phyloP scores from a whole-genome alignment of 1,140 invertebrate species.

The Pantala flavescens region DNA sequence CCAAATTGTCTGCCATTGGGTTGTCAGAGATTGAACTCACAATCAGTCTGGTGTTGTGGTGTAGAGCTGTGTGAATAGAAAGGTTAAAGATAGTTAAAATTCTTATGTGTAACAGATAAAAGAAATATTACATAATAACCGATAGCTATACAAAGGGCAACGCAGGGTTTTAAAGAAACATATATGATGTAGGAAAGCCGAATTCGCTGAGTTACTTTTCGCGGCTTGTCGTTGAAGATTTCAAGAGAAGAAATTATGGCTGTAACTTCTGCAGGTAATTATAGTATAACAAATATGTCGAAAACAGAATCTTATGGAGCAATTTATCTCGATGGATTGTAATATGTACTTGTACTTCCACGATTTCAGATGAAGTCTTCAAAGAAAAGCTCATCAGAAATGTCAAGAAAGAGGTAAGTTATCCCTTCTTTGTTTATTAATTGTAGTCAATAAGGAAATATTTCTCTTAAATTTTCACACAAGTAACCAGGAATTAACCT shows the following conservation, averaged over 20 bases:
- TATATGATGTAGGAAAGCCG: background rate
- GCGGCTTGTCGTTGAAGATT: background rate
- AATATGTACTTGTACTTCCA: constrained; percentile 17
- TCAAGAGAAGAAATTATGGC: background rate
- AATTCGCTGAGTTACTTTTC: background rate
- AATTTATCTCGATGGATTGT: background rate
- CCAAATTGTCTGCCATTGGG: background rate
- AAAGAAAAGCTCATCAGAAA: constrained; percentile 65
- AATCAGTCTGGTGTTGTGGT: background rate
- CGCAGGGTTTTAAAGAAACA: background rate
- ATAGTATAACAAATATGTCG: background rate
- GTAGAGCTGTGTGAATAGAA: background rate
- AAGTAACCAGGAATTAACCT: too few relatives aligned
- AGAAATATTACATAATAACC: background rate
- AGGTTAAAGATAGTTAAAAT: background rate
- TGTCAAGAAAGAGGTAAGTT: constrained; percentile 67
- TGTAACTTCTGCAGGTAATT: background rate
- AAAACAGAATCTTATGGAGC: background rate
- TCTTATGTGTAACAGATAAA: background rate
- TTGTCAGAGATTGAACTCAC: background rate
- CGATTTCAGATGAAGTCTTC: constrained; percentile 43
- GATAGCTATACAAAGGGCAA: background rate
- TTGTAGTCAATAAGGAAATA: too few relatives aligned
- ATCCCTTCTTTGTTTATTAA: too few relatives aligned
- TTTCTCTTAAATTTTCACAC: too few relatives aligned